Percentiles rank a stretch among this genome's conserved stretches.
These are phyloP conservation scores for Styela clava DNA, from an alignment of 23 tunicate species.

Conservation along the genomic window DNA sequence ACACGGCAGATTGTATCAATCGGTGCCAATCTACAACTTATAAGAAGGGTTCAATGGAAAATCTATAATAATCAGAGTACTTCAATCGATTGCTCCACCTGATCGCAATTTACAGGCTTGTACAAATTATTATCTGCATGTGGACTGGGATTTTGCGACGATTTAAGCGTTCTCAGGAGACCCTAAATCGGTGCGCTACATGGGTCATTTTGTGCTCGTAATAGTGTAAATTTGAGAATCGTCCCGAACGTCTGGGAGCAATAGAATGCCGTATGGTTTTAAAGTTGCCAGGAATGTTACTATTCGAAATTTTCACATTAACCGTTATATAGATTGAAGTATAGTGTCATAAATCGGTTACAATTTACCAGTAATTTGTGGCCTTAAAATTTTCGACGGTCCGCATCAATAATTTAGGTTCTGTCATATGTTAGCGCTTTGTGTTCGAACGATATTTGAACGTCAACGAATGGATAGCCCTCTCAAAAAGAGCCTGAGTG, in stretches of 20 bases:
- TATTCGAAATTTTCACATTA: too few species aligned
- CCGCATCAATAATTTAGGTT: neutral
- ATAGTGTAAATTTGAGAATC: neutral
- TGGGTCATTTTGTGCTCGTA: neutral
- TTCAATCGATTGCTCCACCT: neutral
- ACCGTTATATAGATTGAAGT: too few species aligned
- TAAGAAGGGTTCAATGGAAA: neutral
- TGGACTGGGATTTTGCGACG: neutral
- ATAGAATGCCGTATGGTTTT: neutral
- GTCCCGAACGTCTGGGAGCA: neutral
- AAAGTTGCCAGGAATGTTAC: too few species aligned
- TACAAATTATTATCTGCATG: neutral
- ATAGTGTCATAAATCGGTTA: too few species aligned
- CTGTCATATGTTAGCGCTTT: neutral
- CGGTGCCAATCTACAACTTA: neutral
- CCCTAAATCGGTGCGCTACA: neutral
- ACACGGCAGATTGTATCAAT: neutral
- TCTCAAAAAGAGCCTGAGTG: neutral
- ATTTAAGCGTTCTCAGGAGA: neutral
- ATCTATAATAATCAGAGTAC: neutral
- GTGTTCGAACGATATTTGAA: neutral
- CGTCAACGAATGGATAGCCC: neutral
- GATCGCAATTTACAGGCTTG: neutral
- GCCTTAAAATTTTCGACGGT: neutral
- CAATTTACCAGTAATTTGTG: neutral